Evolutionary conservation across 2,888 invertebrate species (phyloP).

Genomic region (Plusia festucae): DNA sequence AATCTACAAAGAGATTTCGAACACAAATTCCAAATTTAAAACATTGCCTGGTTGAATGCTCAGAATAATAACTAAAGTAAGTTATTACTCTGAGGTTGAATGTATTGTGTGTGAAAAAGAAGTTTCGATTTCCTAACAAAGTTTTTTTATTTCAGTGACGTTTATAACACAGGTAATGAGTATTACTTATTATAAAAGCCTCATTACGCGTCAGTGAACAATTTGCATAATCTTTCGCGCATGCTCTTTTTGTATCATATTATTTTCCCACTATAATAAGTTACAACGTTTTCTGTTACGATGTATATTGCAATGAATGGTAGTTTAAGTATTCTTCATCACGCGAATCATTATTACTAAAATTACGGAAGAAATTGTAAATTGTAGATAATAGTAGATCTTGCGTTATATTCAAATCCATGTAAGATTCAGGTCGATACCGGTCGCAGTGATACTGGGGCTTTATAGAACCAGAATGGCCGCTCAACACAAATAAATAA

Average conservation of each 20-base stretch:
- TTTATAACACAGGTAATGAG: not conserved
- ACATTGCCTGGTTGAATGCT: not conserved
- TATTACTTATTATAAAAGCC: slow-evolving; percentile 4
- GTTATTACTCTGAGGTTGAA: too few relatives aligned
- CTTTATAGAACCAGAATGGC: too few relatives aligned
- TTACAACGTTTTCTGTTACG: not conserved
- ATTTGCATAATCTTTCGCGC: slow-evolving; percentile 8
- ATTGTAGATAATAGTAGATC: too few relatives aligned
- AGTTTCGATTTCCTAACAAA: too few relatives aligned
- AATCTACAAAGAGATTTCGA: not conserved
- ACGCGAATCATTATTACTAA: not conserved
- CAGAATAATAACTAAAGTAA: not conserved
- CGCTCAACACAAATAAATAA: too few relatives aligned
- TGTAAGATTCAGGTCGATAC: too few relatives aligned
- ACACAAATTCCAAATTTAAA: not conserved
- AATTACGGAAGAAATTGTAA: not conserved
- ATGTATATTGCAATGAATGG: not conserved
- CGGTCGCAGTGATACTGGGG: too few relatives aligned
- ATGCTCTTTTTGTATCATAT: not conserved
- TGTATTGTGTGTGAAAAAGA: too few relatives aligned
- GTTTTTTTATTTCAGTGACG: too few relatives aligned
- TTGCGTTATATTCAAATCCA: too few relatives aligned
- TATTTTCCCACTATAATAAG: slow-evolving; percentile 8
- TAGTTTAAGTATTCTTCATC: not conserved
- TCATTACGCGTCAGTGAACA: slow-evolving; percentile 5